Base-by-base conservation (phyloP, 92 coral and sea anemone species). In the Palythoa heliodiscus region DNA sequence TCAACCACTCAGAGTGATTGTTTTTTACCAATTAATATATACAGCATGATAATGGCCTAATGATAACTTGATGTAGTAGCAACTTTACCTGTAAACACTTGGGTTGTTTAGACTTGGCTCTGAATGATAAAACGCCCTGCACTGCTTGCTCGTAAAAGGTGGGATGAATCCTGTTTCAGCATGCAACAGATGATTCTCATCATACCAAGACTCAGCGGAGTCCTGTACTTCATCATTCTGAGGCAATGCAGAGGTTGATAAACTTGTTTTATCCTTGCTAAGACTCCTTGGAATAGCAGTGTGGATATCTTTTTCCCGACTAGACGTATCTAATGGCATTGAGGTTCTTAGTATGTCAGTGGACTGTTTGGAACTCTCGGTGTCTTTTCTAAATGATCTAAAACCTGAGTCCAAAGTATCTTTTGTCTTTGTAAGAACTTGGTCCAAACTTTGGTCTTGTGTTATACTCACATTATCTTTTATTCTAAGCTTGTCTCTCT, bases 101-200 rank as follows among this genome's bases (percentile, higher is more conserved):
- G 55, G 72, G 52, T 47, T 78, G 74, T 80, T 20, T 25, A 79
- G 61, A 63, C 84, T 80, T 43, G 84, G 84, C 73, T 80, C 74
- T 40, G 84, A 80, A 40, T 80, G 84, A 39, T 80, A 66, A 43
- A 66, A 80, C 2, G 74, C 84, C 22, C 75, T 80, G 47, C 48
- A 80, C 19, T 80, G 84, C 73, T 80, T 66, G 19, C 60, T 66
- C 9, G 61, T 12, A 47, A 80, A 80, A 20, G 75, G 73, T 10
- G 73, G 40, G n/a, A 80, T 16, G 40, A 39, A 80, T 35, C 84
- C 84, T 7, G 84, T 75, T 20, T 80, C 75, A 0, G 84, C 74
- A 64, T 80, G 84, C 74, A 66, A 58, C 60, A 66, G 10, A 47
- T 66, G 47, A 12, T 5, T 57, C 63, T 66, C 73, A 14, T 24